phyloP scores from a whole-genome alignment of 2,888 invertebrate genomes.

The Mechanitis messenoides region DNA sequence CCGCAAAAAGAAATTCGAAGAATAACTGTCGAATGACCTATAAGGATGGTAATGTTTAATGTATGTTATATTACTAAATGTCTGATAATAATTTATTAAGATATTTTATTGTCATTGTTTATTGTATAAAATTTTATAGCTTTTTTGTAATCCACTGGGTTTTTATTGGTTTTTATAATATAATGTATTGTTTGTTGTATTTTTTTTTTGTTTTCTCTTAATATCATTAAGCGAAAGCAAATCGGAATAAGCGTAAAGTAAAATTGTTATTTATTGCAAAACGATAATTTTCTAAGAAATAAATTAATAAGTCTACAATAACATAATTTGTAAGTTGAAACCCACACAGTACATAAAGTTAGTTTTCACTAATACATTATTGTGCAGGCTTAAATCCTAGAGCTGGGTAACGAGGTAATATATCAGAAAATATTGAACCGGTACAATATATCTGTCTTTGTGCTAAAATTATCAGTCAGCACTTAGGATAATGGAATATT shows the following conservation, averaged over 20 bases:
- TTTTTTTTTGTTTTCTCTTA: not conserved
- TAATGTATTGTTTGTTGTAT: not conserved
- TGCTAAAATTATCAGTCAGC: slow-evolving; percentile 24
- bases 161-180: not conserved
- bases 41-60: slow-evolving; percentile 14
- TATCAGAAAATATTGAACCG: slow-evolving; percentile 23
- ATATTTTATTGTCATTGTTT: slow-evolving; percentile 13
- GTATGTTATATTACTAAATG: slow-evolving; percentile 7
- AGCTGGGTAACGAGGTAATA: slow-evolving; percentile 20
- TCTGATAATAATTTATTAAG: slow-evolving; percentile 6
- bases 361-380: slow-evolving; percentile 20
- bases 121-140: slow-evolving; percentile 4
- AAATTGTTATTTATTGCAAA: too few relatives aligned
- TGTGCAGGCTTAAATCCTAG: slow-evolving; percentile 20
- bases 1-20: slow-evolving; percentile 12
- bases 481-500: slow-evolving; percentile 21
- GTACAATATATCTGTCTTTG: slow-evolving; percentile 22
- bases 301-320: not conserved
- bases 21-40: slow-evolving; percentile 15
- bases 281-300: not conserved
- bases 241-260: too few relatives aligned
- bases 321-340: slow-evolving; percentile 13
- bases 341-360: slow-evolving; percentile 16
- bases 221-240: too few relatives aligned
- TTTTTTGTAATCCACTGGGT: not conserved